Base-by-base conservation (phyloP, 2,113 vertebrate genomes). In the Charadrius vociferus region DNA sequence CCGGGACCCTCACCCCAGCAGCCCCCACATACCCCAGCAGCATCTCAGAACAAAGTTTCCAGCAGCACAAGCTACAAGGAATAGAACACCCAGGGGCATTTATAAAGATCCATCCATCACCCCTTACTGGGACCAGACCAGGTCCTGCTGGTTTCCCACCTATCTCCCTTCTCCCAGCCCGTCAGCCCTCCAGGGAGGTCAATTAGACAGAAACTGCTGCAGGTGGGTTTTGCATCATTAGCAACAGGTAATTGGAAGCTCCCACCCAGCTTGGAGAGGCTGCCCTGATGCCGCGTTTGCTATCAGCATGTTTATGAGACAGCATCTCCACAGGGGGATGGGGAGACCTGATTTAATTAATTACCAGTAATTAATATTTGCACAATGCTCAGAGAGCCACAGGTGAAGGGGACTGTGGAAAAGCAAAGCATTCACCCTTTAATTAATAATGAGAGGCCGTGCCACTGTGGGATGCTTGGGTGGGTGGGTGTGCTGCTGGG, bases 321-420 rank as follows among this genome's bases (percentile, higher is more conserved):
- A 77, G 86, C 88, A 71, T 53, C 84, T 93, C 83, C 92, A 30
- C 65, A 30, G 90, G 66, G 50, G 63, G 13, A 63, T 24, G 49
- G 79, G 36, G 77, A 93, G 29, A 53, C 41, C 85, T 56, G 74
- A 65, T 91, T 74, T 92, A 94, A 96, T 96, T 96, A 98, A 94
- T 95, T 91, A 80, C 70, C n/a, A 49, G 82, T 94, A 96, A 97
- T 97, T 96, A 97, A 93, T 93, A 94, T 88, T 92, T 95, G 81
- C 92, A 91, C 94, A 87, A 47, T 45, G 63, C 89, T 90, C 7
- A 6, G 52, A 92, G 91, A 96, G 78, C 86, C 94, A 96, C 63
- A 86, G 86, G 86, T 97, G 96, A 95, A 81, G 75, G 66, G 52
- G 47, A 65, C 16, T 30, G 59, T 55, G 81, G 32, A 71, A 75